A percentile compares a stretch with the other conserved stretches of the same genome.
phyloP scores from a whole-genome alignment of 30 jellyfish, hydroid and myxozoan genomes.

The Hydra vulgaris region DNA sequence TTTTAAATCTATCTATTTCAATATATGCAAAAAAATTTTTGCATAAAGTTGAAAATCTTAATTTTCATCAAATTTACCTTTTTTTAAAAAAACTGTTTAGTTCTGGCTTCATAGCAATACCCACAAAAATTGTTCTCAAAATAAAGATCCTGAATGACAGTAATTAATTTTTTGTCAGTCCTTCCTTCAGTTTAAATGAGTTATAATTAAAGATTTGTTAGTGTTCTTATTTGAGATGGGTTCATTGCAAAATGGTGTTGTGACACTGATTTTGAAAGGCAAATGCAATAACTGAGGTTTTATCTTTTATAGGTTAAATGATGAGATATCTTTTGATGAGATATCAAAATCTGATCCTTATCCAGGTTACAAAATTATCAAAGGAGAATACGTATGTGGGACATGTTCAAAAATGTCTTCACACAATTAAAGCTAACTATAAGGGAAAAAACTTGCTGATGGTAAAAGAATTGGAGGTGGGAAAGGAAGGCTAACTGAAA shows the following conservation, averaged over 20 bases:
- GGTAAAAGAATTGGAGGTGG: slow-evolving; percentile 41
- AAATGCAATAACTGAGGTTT: too few relatives aligned
- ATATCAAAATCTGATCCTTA: slow-evolving; percentile 29
- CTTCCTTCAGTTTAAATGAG: neutral
- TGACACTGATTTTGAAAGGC: too few relatives aligned
- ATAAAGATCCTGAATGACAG: neutral
- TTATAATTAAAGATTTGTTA: too few relatives aligned
- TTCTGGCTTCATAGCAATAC: too few relatives aligned
- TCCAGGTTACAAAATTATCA: slow-evolving; percentile 31
- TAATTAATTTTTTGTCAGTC: neutral
- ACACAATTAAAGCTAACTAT: slow-evolving; percentile 23
- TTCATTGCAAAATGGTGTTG: slow-evolving; percentile 21
- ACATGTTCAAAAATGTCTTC: slow-evolving; percentile 53
- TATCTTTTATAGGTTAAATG: slow-evolving; percentile 36
- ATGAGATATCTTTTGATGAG: slow-evolving; percentile 28
- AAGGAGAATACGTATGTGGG: slow-evolving; percentile 60
- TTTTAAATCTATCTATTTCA: too few relatives aligned
- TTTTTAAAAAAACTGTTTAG: too few relatives aligned
- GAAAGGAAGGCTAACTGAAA: slow-evolving; percentile 52
- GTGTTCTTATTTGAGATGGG: neutral
- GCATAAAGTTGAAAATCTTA: too few relatives aligned
- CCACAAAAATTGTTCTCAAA: too few relatives aligned
- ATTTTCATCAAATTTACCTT: too few relatives aligned
- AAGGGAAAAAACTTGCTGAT: slow-evolving; percentile 36
- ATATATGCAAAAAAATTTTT: too few relatives aligned